phyloP scores from a whole-genome alignment of 64 coral and sea anemone species.

The Platygyra sinensis region DNA sequence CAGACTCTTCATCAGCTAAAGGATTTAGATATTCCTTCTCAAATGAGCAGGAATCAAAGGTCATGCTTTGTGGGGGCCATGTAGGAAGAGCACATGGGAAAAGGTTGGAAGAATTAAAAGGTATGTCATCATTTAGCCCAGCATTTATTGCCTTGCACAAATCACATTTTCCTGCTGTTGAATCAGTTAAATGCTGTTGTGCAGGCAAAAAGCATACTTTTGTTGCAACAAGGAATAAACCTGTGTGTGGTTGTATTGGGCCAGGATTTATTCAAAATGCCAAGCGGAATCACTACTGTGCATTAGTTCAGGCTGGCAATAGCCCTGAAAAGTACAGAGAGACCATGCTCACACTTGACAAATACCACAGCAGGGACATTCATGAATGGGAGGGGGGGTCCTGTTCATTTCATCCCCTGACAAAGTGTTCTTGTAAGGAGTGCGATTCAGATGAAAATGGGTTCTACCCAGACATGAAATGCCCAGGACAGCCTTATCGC shows the following conservation, averaged over 20 bases:
- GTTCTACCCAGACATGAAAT: constrained; percentile 29
- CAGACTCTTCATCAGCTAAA: constrained; percentile 30
- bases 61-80: constrained; percentile 59
- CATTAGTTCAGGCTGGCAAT: constrained; percentile 44
- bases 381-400: constrained; percentile 43
- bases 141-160: constrained; percentile 58
- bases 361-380: constrained; percentile 62
- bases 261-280: constrained; percentile 48
- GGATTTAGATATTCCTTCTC: constrained; percentile 36
- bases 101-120: constrained; percentile 28
- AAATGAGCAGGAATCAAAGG: constrained; percentile 26
- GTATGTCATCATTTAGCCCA: neutral
- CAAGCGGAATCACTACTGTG: constrained; percentile 57
- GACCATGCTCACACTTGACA: constrained; percentile 37
- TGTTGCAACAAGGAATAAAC: constrained; percentile 48
- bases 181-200: constrained; percentile 32
- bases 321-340: constrained; percentile 53
- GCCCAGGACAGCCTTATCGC: constrained; percentile 49
- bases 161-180: constrained; percentile 20
- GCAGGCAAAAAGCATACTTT: constrained; percentile 53
- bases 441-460: constrained; percentile 38
- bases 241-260: constrained; percentile 53
- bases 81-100: constrained; percentile 63
- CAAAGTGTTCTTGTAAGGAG: neutral
- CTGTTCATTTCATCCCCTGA: constrained; percentile 39